These are phyloP conservation scores for Arion vulgaris DNA, from an alignment of 1,140 invertebrate genomes.

Conservation along the genomic window DNA sequence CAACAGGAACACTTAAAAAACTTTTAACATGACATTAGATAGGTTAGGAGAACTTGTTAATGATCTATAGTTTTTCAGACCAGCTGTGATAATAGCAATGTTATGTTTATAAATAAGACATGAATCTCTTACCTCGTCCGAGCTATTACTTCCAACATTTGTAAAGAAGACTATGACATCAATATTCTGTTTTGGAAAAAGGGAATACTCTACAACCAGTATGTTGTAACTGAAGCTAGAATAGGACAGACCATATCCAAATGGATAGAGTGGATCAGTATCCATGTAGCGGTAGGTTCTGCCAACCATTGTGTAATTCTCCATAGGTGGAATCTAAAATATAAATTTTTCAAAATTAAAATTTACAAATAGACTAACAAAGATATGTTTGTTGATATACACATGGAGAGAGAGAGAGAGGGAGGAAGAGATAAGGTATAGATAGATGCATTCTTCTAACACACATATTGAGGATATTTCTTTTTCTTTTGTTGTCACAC, in stretches of 20 bases:
- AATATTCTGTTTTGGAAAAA: conserved; percentile 37
- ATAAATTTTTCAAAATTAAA: not conserved
- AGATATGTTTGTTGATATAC: not conserved
- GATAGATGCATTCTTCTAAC: too few relatives aligned
- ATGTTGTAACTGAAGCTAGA: conserved; percentile 42
- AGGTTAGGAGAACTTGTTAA: too few relatives aligned
- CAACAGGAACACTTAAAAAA: too few relatives aligned
- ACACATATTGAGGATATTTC: too few relatives aligned
- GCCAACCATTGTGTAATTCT: conserved; percentile 58
- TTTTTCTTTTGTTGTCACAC: too few relatives aligned
- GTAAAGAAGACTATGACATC: conserved; percentile 40
- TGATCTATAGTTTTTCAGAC: too few relatives aligned
- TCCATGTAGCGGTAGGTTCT: conserved; percentile 60
- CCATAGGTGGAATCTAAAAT: conserved; percentile 56
- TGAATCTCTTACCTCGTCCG: conserved; percentile 57
- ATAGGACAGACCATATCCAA: conserved; percentile 64
- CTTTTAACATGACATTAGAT: too few relatives aligned
- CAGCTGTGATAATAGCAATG: too few relatives aligned
- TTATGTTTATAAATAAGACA: too few relatives aligned
- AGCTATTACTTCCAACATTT: conserved; percentile 50
- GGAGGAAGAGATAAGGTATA: not conserved
- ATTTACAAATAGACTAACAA: too few relatives aligned
- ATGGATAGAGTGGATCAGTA: conserved; percentile 52
- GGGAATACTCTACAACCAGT: conserved; percentile 20
- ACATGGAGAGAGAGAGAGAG: not conserved